phyloP scores from a whole-genome alignment of 2,797 vertebrate genomes.

The Serranus cabrilla region DNA sequence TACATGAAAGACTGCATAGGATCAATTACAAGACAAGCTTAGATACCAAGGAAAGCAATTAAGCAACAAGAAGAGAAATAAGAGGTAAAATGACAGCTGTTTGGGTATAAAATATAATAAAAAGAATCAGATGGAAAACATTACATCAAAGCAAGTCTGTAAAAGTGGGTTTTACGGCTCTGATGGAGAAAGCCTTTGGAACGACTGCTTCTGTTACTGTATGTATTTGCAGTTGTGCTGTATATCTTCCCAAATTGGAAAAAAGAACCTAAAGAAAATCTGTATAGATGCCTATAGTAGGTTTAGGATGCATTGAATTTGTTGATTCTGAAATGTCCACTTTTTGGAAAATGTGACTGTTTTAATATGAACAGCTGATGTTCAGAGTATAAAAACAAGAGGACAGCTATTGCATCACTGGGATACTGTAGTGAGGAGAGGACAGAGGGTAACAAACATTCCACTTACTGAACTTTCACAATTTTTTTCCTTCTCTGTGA shows the following conservation, averaged over 20 bases:
- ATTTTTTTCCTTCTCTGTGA: slow-evolving; percentile 51
- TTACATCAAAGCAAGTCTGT: too few relatives aligned
- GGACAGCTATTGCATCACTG: slow-evolving; percentile 56
- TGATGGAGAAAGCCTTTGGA: too few relatives aligned
- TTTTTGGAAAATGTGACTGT: slow-evolving; percentile 15
- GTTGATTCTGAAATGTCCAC: slow-evolving; percentile 8
- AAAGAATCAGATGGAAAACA: too few relatives aligned
- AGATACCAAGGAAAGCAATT: too few relatives aligned
- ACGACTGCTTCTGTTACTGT: background rate
- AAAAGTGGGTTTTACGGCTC: too few relatives aligned
- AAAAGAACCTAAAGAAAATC: background rate
- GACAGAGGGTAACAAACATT: slow-evolving; percentile 53
- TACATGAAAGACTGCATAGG: too few relatives aligned
- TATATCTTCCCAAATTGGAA: background rate
- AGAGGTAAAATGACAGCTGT: too few relatives aligned
- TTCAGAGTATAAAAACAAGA: slow-evolving; percentile 29
- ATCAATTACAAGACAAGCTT: too few relatives aligned
- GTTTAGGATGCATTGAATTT: background rate
- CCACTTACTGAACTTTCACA: slow-evolving; percentile 48
- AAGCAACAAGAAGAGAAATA: too few relatives aligned
- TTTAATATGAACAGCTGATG: slow-evolving; percentile 20
- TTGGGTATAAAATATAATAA: too few relatives aligned
- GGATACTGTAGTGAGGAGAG: slow-evolving; percentile 36
- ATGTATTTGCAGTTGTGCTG: background rate
- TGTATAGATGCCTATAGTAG: background rate